Base-by-base conservation (phyloP, 2,888 invertebrate genomes). In the Synergus japonicus region DNA sequence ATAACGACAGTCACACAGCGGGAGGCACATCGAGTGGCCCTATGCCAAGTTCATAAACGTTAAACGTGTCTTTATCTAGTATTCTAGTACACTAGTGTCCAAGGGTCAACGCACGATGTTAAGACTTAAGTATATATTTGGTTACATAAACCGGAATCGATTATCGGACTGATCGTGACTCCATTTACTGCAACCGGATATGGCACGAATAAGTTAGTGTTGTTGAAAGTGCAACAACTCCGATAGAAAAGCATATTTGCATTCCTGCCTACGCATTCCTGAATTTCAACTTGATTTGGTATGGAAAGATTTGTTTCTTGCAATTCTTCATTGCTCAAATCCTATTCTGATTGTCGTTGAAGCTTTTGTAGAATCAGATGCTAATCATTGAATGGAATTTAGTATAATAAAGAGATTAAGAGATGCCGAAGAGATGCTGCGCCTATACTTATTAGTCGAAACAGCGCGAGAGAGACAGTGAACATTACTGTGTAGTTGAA, bases 401-500 rank as follows among this genome's bases (percentile, higher is more conserved):
- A n/a, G 4, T 22, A 60, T 41, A 63, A 58, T 41, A 4, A 29
- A n/a, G 15, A 43, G 60, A 22, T 76, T 43, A 22, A 29, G 41
- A 22, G 63, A 15, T 41, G 60, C 22, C 54, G 13, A n/a, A 10
- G 44, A 15, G 22, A 60, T 60, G 60, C 44, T 63, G 58, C 18
- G 43, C 76, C 18, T 13, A 63, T 13, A 63, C 43, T 76, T 58
- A 44, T 76, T 43, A 73, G 46, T 49, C 29, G 46, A 60, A 60
- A 58, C 37, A 54, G 41, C 37, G 41, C n/a, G 37, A 76, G 58
- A 58, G 43, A 44, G 76, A 76, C 41, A 78, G 2, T n/a, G n/a
- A n/a, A n/a, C 18, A 22, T 66, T 81, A 78, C 78, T 81, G 78
- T 78, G 22, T 78, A 63, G 78, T 41, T 66, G 76, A 41, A 44